These are phyloP conservation scores for Drosophila dives DNA, from an alignment of 2,888 invertebrate genomes.

Conservation along the genomic window DNA sequence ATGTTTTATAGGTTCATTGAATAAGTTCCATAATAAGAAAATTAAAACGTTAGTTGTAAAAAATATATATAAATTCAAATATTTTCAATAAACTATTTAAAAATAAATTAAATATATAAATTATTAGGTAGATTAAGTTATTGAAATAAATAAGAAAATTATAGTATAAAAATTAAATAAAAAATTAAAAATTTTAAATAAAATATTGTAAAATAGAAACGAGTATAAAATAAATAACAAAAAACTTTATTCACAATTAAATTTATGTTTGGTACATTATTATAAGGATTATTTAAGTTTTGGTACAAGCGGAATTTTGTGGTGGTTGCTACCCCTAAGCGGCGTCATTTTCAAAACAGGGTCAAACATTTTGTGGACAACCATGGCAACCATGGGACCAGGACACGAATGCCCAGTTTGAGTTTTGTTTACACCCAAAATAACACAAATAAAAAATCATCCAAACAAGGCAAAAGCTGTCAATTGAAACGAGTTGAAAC, in stretches of 20 bases:
- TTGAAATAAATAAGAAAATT: no score
- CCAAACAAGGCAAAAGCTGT: constrained; percentile 35
- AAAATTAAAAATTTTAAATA: no score
- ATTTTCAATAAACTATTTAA: no score
- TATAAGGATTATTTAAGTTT: neutral
- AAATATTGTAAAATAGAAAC: no score
- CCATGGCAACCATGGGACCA: constrained; percentile 56
- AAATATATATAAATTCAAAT: no score
- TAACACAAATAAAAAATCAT: constrained; percentile 11
- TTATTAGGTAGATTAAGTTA: no score
- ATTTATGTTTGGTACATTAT: neutral
- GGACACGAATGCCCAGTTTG: constrained; percentile 23
- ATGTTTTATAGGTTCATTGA: neutral
- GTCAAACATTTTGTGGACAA: constrained; percentile 53
- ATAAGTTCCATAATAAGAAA: no score
- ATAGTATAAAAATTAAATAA: no score
- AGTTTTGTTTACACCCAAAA: constrained; percentile 56
- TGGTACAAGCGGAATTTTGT: neutral
- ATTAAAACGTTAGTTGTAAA: no score
- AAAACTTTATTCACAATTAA: neutral
- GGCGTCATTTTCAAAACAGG: constrained; percentile 38
- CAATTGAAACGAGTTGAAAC: constrained; percentile 9
- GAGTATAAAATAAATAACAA: neutral
- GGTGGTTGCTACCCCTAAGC: constrained; percentile 29
- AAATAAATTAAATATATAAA: no score